Evolutionary conservation across 2,888 invertebrate species (phyloP).

Genomic region (Lasioglossum leucozonium): DNA sequence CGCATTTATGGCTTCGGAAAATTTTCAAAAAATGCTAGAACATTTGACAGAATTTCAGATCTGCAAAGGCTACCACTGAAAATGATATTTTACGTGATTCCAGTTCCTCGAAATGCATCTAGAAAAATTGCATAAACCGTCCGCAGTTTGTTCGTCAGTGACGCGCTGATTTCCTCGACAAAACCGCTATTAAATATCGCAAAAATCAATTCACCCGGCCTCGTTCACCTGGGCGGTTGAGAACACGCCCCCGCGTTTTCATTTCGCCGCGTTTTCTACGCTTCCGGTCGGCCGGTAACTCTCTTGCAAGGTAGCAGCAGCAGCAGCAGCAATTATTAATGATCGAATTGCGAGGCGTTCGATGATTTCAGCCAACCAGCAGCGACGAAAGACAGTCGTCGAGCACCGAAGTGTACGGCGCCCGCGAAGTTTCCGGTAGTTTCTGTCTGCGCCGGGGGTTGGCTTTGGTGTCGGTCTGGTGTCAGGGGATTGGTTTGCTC

Average conservation of each 20-base stretch:
- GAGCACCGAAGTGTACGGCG: constrained; percentile 57
- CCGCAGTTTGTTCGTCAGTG: neutral
- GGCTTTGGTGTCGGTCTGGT: constrained; percentile 15
- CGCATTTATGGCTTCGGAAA: too few relatives aligned
- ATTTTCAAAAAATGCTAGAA: too few relatives aligned
- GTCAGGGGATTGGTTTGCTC: constrained; percentile 38
- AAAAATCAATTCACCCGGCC: neutral
- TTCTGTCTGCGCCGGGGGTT: constrained; percentile 51
- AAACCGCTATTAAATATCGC: neutral
- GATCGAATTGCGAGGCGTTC: constrained; percentile 42
- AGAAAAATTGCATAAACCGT: too few relatives aligned
- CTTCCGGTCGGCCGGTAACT: neutral
- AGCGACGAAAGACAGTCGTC: constrained; percentile 10
- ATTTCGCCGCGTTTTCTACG: neutral
- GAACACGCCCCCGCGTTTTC: neutral
- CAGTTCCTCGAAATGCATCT: too few relatives aligned
- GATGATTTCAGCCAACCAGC: constrained; percentile 15
- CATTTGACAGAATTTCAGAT: too few relatives aligned
- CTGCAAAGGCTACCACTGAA: too few relatives aligned
- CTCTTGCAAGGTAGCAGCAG: neutral
- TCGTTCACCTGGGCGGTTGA: neutral
- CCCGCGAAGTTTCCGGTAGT: constrained; percentile 61
- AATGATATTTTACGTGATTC: too few relatives aligned
- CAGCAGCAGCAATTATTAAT: constrained; percentile 38
- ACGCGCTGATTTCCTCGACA: neutral